Evolutionary conservation across 2,888 invertebrate species (phyloP).

Genomic region (Diarsia dahlii): DNA sequence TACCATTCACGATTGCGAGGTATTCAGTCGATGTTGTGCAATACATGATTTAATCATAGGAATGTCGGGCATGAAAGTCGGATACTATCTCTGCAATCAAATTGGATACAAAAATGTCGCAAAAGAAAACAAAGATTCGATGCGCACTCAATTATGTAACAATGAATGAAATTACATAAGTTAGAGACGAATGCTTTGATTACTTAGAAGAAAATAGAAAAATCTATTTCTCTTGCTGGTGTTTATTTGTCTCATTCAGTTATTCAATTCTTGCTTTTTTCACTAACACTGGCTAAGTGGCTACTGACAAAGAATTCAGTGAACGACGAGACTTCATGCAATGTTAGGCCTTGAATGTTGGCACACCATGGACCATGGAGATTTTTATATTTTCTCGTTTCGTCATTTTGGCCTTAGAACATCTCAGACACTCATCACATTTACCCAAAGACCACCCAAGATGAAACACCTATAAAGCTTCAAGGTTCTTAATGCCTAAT

Average conservation of each 20-base stretch:
- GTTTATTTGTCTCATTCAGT: slow-evolving; percentile 28
- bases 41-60: slow-evolving; percentile 73
- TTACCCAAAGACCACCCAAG: slow-evolving; percentile 5
- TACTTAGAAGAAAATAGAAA: slow-evolving; percentile 41
- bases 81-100: slow-evolving; percentile 71
- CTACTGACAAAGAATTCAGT: background rate
- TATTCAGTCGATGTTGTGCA: slow-evolving; percentile 73
- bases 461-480: background rate
- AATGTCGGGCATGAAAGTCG: slow-evolving; percentile 74
- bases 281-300: background rate
- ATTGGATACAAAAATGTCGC: slow-evolving; percentile 69
- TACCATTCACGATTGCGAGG: slow-evolving; percentile 64
- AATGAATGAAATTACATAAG: slow-evolving; percentile 67
- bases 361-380: background rate
- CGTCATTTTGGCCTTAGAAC: background rate
- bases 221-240: slow-evolving; percentile 18
- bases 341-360: background rate
- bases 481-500: background rate
- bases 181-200: slow-evolving; percentile 52
- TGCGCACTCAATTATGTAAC: slow-evolving; percentile 68
- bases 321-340: background rate
- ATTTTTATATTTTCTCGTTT: background rate
- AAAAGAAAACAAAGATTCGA: slow-evolving; percentile 68
- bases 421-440: background rate
- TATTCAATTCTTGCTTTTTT: slow-evolving; percentile 17